phyloP scores from a whole-genome alignment of 2,797 vertebrate genomes.

The Eulemur coronatus region DNA sequence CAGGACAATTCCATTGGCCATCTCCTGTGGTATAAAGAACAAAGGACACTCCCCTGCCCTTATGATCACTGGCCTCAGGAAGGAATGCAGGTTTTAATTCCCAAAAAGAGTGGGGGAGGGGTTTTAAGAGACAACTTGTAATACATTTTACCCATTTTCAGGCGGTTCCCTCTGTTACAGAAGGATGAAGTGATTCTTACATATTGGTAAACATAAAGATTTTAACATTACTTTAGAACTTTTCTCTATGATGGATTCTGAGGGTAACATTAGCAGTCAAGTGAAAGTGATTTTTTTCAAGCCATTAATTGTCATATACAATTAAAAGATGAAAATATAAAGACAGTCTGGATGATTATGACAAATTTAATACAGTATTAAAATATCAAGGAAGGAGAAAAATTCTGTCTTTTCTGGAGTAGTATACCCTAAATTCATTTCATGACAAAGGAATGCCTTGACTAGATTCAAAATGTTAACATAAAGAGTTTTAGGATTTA shows the following conservation, averaged over 20 bases:
- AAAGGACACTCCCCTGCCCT: no score
- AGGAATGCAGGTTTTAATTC: no score
- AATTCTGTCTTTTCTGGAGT: neutral
- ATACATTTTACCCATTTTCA: no score
- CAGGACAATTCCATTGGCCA: no score
- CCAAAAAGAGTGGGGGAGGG: no score
- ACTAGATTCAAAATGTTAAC: neutral
- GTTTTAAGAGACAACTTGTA: no score
- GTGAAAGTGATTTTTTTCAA: slow-evolving; percentile 17
- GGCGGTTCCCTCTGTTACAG: no score
- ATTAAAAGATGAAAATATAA: slow-evolving; percentile 31
- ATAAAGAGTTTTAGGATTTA: neutral
- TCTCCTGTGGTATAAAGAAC: no score
- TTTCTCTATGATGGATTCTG: slow-evolving; percentile 3
- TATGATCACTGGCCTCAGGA: no score
- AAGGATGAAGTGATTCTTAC: neutral
- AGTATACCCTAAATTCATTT: neutral
- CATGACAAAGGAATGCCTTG: neutral
- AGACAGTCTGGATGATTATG: neutral
- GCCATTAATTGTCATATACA: neutral
- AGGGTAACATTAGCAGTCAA: neutral
- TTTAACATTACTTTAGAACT: neutral
- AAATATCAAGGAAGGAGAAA: slow-evolving; percentile 10
- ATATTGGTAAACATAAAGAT: slow-evolving; percentile 3
- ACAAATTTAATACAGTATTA: slow-evolving; percentile 5